Percentiles rank a stretch among this genome's conserved stretches.
Evolutionary conservation across 2,888 invertebrate species (phyloP).

Genomic region (Xestia rhomboidea): DNA sequence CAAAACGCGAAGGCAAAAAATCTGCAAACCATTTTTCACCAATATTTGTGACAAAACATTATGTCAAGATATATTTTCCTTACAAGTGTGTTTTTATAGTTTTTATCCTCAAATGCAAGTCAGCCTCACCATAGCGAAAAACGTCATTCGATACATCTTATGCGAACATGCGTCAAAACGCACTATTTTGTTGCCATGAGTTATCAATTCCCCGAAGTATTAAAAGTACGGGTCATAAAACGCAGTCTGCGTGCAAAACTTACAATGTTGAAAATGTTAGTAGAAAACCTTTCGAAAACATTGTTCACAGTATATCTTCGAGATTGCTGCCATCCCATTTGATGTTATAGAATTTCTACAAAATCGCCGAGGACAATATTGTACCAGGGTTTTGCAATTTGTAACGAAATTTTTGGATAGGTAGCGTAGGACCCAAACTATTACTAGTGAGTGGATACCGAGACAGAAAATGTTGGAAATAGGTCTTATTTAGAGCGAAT

Average conservation of each 20-base stretch:
- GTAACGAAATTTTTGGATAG: slow-evolving; percentile 11
- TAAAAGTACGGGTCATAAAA: slow-evolving; percentile 58
- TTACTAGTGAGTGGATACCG: slow-evolving; percentile 8
- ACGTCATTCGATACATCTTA: background rate
- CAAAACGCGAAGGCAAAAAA: background rate
- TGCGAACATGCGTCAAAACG: background rate
- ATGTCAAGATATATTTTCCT: background rate
- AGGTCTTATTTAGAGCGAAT: background rate
- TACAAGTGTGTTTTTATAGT: no score
- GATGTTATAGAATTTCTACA: slow-evolving; percentile 63
- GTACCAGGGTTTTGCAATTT: slow-evolving; percentile 32
- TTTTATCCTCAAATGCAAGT: no score
- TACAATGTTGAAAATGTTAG: slow-evolving; percentile 63
- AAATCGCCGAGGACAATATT: slow-evolving; percentile 58
- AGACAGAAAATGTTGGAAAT: background rate
- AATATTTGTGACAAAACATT: background rate
- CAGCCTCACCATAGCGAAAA: background rate
- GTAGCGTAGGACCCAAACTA: background rate
- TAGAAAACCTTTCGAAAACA: slow-evolving; percentile 60
- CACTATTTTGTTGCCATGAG: background rate
- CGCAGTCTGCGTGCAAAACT: slow-evolving; percentile 62
- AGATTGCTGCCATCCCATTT: slow-evolving; percentile 63
- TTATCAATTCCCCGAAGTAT: slow-evolving; percentile 55
- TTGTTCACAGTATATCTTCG: slow-evolving; percentile 68
- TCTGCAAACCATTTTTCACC: background rate